A percentile compares a stretch with the other conserved stretches of the same genome.
Conservation (phyloP, 2,113 vertebrate genomes). For the Sylvia atricapilla region DNA sequence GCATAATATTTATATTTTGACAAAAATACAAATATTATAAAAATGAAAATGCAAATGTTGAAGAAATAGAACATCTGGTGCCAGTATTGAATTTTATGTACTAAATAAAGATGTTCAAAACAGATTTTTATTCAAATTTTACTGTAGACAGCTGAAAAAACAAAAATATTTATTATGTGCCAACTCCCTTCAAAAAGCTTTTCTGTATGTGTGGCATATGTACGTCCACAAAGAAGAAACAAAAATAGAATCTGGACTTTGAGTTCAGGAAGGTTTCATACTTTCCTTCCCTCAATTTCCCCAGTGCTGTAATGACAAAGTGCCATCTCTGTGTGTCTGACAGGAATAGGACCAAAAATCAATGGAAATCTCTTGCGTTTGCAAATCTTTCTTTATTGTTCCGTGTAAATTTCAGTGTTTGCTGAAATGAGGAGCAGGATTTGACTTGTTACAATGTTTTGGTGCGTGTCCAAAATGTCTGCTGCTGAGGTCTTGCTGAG, state of each 20-base stretch:
- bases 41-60: constrained; percentile 1
- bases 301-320: not conserved
- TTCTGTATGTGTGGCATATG: not conserved
- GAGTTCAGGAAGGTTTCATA: not conserved
- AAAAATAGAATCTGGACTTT: not conserved
- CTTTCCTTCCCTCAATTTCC: not conserved
- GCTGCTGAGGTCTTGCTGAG: not conserved
- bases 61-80: constrained; percentile 20
- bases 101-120: not conserved
- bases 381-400: not conserved
- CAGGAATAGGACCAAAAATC: not conserved
- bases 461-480: not conserved
- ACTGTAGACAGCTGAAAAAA: not conserved
- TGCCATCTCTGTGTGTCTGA: not conserved
- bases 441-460: not conserved
- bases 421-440: not conserved
- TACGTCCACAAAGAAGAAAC: not conserved
- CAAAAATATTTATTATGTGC: not conserved
- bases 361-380: not conserved
- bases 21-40: not conserved
- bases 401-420: not conserved
- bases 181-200: not conserved
- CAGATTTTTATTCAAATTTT: not conserved
- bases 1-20: not conserved
- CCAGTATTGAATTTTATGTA: not conserved